Evolutionary conservation across 2,888 invertebrate genomes (phyloP), one percentile per base, ranked within the genome.

Genomic region (Drosophila niveifrons): DNA sequence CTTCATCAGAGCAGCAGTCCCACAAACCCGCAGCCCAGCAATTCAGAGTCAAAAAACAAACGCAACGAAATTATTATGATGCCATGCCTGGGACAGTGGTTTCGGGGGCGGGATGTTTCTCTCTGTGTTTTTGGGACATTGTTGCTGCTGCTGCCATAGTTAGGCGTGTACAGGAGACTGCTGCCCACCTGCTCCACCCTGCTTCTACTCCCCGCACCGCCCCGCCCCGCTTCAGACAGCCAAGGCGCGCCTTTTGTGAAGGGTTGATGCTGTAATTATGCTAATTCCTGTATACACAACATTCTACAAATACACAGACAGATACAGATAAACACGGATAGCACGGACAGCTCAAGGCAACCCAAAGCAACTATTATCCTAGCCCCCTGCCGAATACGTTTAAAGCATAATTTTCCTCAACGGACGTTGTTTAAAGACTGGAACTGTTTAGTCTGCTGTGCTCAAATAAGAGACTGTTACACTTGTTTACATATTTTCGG

Each of bases 201-300:
- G 39, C 15, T n/a, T n/a, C n/a, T n/a, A n/a, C 39, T n/a, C 11
- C n/a, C 3, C 11, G 2, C 29, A 8, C 29, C 6, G 4, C 6
- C 36, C 34, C 1, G 34, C 11, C 18, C 1, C 10, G 6, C 28
- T n/a, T 15, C 39, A n/a, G 53, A 28, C 48, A 50, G 28, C 48
- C 41, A 43, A 43, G 50, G 43, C 29, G 52, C 41, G 55, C 43
- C 55, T 41, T 62, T 71, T 34, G 46, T 3, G 58, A 82, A 78
- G 78, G 78, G 70, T 82, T 75, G 82, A 55, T 73, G 57, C 56
- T 62, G 72, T 83, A 86, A 84, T 84, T 86, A 84, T 84, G 83
- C 74, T 86, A 84, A 84, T 84, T 86, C 77, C 67, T 56, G 85
- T 73, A 67, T 67, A 71, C 73, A 69, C 50, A 72, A 73, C 51